phyloP scores from a whole-genome alignment of 2,797 vertebrate species.

The Eptatretus atami region DNA sequence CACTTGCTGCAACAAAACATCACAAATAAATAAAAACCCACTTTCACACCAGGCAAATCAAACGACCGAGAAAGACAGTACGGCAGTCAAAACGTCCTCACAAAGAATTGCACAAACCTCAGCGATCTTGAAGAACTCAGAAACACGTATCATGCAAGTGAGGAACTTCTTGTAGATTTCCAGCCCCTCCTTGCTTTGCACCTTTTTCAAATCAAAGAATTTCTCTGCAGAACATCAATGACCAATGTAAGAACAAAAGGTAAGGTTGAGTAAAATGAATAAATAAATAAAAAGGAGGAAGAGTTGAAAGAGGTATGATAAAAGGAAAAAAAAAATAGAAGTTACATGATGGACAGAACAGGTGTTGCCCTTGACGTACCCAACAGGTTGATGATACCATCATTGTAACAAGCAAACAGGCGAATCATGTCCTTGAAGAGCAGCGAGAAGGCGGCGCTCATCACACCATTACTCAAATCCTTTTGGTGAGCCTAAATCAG shows the following conservation, averaged over 20 bases:
- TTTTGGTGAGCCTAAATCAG: slow-evolving; percentile 39
- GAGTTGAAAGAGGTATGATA: background rate
- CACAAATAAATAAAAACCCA: slow-evolving; percentile 6
- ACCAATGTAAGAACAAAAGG: background rate
- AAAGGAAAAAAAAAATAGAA: background rate
- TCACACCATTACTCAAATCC: slow-evolving; percentile 65
- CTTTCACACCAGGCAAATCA: slow-evolving; percentile 9
- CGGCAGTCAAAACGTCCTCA: slow-evolving; percentile 1
- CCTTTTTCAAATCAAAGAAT: slow-evolving; percentile 98
- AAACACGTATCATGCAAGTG: slow-evolving; percentile 80
- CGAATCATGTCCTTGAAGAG: slow-evolving; percentile 98
- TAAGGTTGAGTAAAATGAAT: background rate
- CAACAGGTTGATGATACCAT: slow-evolving; percentile 87
- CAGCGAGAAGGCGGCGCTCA: slow-evolving; percentile 78
- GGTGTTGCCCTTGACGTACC: slow-evolving; percentile 22
- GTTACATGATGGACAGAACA: background rate
- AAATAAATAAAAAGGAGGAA: background rate
- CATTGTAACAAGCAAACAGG: slow-evolving; percentile 91
- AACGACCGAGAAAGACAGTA: slow-evolving; percentile 5
- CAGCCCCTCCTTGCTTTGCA: slow-evolving; percentile 86
- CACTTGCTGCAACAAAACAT: slow-evolving; percentile 37
- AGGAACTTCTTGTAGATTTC: slow-evolving; percentile 97
- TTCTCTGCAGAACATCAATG: slow-evolving; percentile 27
- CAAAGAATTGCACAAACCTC: slow-evolving; percentile 26
- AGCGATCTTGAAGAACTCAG: slow-evolving; percentile 95